Percentiles rank a stretch among this genome's conserved stretches.
Conservation (phyloP, 2,113 vertebrate species). For the Saccopteryx bilineata region DNA sequence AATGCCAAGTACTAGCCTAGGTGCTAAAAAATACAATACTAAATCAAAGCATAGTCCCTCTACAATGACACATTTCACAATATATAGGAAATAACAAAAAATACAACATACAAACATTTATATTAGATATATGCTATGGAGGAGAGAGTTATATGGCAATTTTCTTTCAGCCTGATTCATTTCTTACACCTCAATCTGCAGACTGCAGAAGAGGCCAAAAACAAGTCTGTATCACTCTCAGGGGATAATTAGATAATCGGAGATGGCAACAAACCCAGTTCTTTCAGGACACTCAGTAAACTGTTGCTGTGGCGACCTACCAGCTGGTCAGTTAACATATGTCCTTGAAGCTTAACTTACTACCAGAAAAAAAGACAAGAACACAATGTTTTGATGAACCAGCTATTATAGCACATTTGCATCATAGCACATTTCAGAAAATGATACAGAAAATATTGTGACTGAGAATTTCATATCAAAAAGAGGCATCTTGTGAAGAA, state of each 20-base stretch:
- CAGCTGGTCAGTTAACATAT: background rate
- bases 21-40: background rate
- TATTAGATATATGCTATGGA: background rate
- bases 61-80: background rate
- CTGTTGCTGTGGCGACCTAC: background rate
- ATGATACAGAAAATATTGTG: background rate
- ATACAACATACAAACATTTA: background rate
- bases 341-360: background rate
- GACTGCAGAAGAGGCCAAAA: background rate
- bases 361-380: background rate
- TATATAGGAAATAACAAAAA: constrained; percentile 11
- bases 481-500: background rate
- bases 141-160: background rate
- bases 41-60: background rate
- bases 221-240: background rate
- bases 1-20: background rate
- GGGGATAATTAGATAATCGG: background rate
- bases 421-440: background rate
- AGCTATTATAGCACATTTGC: background rate
- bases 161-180: background rate
- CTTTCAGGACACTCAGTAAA: background rate
- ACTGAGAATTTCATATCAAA: background rate
- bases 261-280: background rate
- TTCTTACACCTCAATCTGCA: background rate
- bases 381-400: background rate